These are phyloP conservation scores for Metallyticus violacea DNA, from an alignment of 2,888 invertebrate genomes.

Conservation along the genomic window DNA sequence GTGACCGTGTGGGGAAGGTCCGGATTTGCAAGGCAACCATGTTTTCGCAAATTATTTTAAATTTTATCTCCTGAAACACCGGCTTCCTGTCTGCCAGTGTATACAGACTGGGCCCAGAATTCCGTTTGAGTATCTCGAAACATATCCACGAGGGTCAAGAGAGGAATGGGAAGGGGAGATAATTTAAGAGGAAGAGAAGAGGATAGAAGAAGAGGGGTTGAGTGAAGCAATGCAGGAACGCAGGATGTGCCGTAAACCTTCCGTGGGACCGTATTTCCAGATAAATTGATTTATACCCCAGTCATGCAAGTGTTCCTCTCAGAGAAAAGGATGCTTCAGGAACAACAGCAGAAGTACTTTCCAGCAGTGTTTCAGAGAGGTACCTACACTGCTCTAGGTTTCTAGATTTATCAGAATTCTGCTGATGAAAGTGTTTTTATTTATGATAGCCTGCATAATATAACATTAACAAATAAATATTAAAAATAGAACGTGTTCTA, in stretches of 20 bases:
- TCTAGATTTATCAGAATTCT: too few relatives aligned
- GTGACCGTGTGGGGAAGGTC: neutral
- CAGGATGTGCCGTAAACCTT: too few relatives aligned
- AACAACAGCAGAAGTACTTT: neutral
- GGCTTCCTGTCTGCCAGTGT: neutral
- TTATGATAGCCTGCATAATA: too few relatives aligned
- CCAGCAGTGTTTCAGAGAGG: neutral
- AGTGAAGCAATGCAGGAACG: too few relatives aligned
- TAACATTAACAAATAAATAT: too few relatives aligned
- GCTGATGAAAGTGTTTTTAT: too few relatives aligned
- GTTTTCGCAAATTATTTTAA: neutral
- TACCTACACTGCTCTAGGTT: too few relatives aligned
- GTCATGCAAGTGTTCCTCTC: neutral
- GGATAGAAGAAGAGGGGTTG: neutral
- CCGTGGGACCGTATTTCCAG: neutral
- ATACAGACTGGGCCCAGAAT: neutral
- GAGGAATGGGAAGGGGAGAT: too few relatives aligned
- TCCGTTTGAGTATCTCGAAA: neutral
- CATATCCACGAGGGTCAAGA: too few relatives aligned
- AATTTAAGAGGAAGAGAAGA: neutral
- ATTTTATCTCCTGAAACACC: neutral
- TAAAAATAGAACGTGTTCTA: too few relatives aligned
- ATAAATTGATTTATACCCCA: neutral
- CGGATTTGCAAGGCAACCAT: neutral
- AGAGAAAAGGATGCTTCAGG: neutral